Percentiles rank a stretch among this genome's conserved stretches.
Evolutionary conservation across 2,797 vertebrate species (phyloP).

Genomic region (Pseudomugil tenellus): DNA sequence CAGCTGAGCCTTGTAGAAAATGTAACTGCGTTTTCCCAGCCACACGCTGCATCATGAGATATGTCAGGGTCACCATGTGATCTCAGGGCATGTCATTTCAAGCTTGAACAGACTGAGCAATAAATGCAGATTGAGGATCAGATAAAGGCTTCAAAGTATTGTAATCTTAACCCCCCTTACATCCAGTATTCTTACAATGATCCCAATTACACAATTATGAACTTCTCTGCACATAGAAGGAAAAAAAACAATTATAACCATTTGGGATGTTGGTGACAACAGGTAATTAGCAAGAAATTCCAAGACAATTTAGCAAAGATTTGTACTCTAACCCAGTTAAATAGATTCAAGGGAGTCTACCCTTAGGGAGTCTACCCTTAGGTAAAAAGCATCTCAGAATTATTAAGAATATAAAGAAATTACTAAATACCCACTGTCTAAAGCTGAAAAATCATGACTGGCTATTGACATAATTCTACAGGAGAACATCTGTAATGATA

Average conservation of each 20-base stretch:
- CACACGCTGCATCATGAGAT: constrained; percentile 42
- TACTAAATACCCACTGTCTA: constrained; percentile 60
- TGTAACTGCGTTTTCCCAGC: constrained; percentile 11
- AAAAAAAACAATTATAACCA: too few species aligned
- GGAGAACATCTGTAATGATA: constrained; percentile 73
- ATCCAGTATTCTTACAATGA: not conserved
- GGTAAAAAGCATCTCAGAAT: not conserved
- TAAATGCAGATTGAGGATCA: not conserved
- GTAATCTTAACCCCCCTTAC: not conserved
- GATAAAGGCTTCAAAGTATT: not conserved
- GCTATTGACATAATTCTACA: constrained; percentile 71
- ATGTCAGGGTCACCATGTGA: constrained; percentile 35
- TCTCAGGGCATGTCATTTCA: constrained; percentile 18
- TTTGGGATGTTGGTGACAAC: not conserved
- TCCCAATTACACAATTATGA: not conserved
- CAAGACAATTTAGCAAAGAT: not conserved
- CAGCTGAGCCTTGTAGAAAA: constrained; percentile 3
- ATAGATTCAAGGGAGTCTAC: not conserved
- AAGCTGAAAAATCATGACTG: constrained; percentile 50
- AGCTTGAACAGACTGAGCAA: constrained; percentile 11
- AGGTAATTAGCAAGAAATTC: not conserved
- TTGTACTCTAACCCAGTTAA: constrained; percentile 2
- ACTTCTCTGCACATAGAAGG: not conserved
- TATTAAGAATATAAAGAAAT: constrained; percentile 31
- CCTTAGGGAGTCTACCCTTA: not conserved